Conservation (phyloP, 2,888 invertebrate genomes). For the Synergus laeviventris region DNA sequence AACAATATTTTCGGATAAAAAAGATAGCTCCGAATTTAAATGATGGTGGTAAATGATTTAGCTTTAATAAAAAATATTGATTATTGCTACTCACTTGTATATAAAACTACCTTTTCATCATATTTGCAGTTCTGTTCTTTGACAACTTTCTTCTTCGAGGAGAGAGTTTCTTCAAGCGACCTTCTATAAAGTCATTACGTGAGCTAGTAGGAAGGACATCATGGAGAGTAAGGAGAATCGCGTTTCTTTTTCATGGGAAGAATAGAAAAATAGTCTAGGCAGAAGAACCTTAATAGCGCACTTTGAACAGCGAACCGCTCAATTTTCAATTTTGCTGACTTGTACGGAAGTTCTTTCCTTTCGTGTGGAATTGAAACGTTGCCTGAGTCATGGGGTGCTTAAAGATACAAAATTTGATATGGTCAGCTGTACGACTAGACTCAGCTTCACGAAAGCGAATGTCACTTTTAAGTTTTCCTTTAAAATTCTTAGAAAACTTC, state of each 20-base stretch:
- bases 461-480: neutral
- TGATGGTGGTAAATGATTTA: no score
- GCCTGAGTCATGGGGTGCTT: slow-evolving; percentile 27
- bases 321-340: slow-evolving; percentile 36
- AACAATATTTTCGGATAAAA: no score
- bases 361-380: slow-evolving; percentile 12
- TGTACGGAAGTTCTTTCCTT: slow-evolving; percentile 6
- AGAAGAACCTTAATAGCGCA: slow-evolving; percentile 20
- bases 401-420: slow-evolving; percentile 6
- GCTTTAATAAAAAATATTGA: no score
- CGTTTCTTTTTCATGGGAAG: slow-evolving; percentile 15
- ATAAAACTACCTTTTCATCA: no score
- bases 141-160: neutral
- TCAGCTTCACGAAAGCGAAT: slow-evolving; percentile 9
- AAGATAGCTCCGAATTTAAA: no score
- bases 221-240: slow-evolving; percentile 20
- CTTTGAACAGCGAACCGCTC: slow-evolving; percentile 20
- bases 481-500: neutral
- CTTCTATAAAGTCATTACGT: slow-evolving; percentile 5
- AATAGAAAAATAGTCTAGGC: neutral
- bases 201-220: slow-evolving; percentile 19
- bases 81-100: no score
- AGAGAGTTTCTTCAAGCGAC: slow-evolving; percentile 4
- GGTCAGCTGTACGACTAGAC: slow-evolving; percentile 8
- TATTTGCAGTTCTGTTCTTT: neutral